These are phyloP conservation scores for Microchrysa polita DNA, from an alignment of 2,888 invertebrate species.

Conservation along the genomic window DNA sequence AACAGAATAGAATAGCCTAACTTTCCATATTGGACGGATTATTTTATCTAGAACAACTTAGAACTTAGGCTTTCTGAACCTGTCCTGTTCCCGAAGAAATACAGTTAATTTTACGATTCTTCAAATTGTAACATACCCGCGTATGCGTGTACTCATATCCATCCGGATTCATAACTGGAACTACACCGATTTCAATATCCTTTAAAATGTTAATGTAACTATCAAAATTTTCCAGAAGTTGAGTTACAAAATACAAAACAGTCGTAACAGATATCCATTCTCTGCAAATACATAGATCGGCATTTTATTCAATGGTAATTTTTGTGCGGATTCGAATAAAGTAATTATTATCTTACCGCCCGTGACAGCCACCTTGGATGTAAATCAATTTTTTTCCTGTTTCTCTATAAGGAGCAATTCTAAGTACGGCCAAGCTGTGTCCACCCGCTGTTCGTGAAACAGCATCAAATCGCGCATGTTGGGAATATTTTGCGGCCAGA, in stretches of 20 bases:
- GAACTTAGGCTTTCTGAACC: no score
- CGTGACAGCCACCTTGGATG: slow-evolving; percentile 61
- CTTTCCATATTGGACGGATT: no score
- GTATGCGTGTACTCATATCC: slow-evolving; percentile 63
- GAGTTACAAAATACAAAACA: slow-evolving; percentile 72
- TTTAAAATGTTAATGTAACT: slow-evolving; percentile 58
- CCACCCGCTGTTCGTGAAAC: slow-evolving; percentile 60
- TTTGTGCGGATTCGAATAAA: background rate
- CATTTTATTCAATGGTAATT: background rate
- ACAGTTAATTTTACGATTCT: background rate
- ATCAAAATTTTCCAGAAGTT: slow-evolving; percentile 69
- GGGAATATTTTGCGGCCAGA: slow-evolving; percentile 59
- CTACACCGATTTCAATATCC: slow-evolving; percentile 60
- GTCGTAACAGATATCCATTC: slow-evolving; percentile 78
- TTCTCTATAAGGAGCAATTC: slow-evolving; percentile 59
- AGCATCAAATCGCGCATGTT: slow-evolving; percentile 55
- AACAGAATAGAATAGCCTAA: no score
- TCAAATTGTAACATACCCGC: slow-evolving; percentile 56
- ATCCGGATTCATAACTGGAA: slow-evolving; percentile 63
- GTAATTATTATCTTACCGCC: slow-evolving; percentile 40
- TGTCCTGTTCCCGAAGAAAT: background rate
- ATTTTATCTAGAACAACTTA: no score
- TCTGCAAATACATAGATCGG: slow-evolving; percentile 68
- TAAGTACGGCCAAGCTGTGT: slow-evolving; percentile 59
- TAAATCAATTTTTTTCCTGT: slow-evolving; percentile 57